Evolutionary conservation across 2,888 invertebrate genomes (phyloP), one percentile per base, ranked within the genome.

Genomic region (Augochlorella aurata): DNA sequence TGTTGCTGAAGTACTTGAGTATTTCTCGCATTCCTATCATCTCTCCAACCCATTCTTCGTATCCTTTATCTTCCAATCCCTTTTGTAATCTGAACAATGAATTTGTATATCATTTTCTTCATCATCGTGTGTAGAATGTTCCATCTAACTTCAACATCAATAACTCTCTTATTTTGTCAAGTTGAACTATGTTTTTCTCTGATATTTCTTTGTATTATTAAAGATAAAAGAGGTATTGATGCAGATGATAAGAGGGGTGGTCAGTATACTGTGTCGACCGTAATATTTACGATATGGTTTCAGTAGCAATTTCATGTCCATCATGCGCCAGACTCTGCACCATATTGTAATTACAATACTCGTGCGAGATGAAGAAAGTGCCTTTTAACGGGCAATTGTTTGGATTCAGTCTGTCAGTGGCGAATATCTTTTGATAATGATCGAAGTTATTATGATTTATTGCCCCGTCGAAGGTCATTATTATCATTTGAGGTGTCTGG

Each of bases 11-110:
- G 91, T 96, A 96, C 84, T 95, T 95, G 44, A 98, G 94, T 89
- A 98, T 97, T 93, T 98, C 97, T 84, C 98, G 95, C 98, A 98
- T 98, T 71, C 98, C 98, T 89, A 98, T 97, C 97, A 98, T 98
- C 94, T 98, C 98, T 38, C 97, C 97, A 0, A 97, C 97, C 98
- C 98, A 98, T 93, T 97, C 97, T 94, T 98, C 98, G 93, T 98
- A 97, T 75, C 97, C 97, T 93, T 97, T 97, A 94, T 97, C 97
- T 94, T 98, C 97, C 14, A 98, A 94, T 67, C 98, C 97, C 91
- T 96, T 96, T 91, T 98, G 97, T 16, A 96, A 94, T 50, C 96
- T 96, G 84, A 54, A 93, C 87, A 73, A 47, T 81, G 12, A 5
- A 49, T 29, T n/a, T 44, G 1, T 44, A 44, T 29, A 45, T 29